Evolutionary conservation across 1,140 invertebrate genomes (phyloP).

Genomic region (Drosophila bifasciata): DNA sequence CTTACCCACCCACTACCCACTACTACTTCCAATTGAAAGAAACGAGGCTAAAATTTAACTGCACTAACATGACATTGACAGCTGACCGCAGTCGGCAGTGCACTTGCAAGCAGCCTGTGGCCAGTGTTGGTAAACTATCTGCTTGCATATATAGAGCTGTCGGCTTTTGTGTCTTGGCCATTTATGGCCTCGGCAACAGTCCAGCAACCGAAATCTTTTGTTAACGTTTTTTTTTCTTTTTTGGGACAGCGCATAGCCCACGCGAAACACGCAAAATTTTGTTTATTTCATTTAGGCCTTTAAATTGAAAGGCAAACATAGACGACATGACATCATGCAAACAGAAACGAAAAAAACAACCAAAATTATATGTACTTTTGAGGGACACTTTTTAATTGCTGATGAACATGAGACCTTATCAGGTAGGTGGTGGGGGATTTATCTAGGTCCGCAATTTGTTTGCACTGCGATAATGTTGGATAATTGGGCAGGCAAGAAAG

Average conservation of each 20-base stretch:
- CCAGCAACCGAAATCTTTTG: conserved; percentile 12
- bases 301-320: conserved; percentile 47
- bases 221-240: conserved; percentile 28
- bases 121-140: conserved; percentile 23
- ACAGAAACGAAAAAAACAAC: conserved; percentile 21
- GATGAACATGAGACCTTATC: conserved; percentile 26
- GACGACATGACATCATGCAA: conserved; percentile 63
- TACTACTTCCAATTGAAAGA: too few relatives aligned
- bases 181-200: conserved; percentile 56
- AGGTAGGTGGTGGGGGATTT: conserved; percentile 7
- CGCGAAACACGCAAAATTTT: conserved; percentile 46
- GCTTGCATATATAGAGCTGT: conserved; percentile 1
- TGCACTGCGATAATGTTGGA: conserved; percentile 45
- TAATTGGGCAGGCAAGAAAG: conserved; percentile 33
- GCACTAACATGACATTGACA: conserved; percentile 47
- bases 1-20: too few relatives aligned
- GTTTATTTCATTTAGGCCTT: conserved; percentile 52
- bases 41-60: too few relatives aligned
- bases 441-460: conserved; percentile 30
- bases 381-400: conserved; percentile 44
- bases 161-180: conserved; percentile 33
- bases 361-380: conserved; percentile 32
- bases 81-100: conserved; percentile 43
- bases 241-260: conserved; percentile 47
- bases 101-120: conserved; percentile 23